phyloP scores from a whole-genome alignment of 2,113 vertebrate genomes.

The Etia nguti region DNA sequence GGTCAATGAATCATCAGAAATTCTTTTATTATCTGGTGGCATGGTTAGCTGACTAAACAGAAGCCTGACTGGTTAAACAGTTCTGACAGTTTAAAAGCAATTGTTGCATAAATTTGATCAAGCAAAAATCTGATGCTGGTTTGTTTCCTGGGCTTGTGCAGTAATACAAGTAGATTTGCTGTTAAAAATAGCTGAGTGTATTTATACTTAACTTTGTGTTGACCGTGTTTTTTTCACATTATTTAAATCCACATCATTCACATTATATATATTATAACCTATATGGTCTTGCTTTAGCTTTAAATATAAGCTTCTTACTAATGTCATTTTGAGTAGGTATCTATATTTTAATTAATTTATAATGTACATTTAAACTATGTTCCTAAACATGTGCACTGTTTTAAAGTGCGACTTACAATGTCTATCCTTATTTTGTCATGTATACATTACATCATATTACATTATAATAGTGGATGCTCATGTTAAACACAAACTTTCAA shows the following conservation, averaged over 20 bases:
- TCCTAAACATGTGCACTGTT: neutral
- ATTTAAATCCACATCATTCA: neutral
- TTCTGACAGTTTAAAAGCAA: neutral
- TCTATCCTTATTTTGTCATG: neutral
- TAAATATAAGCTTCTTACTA: neutral
- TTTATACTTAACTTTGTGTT: neutral
- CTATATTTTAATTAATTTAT: neutral
- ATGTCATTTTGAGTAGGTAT: neutral
- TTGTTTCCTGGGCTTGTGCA: neutral
- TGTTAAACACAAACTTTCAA: neutral
- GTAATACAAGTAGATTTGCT: neutral
- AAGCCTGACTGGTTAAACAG: neutral
- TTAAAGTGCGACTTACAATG: neutral
- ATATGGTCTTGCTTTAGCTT: neutral
- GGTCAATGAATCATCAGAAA: neutral
- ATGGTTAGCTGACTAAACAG: neutral
- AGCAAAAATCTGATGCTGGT: neutral
- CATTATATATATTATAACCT: neutral
- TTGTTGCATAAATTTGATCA: neutral
- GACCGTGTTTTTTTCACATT: neutral
- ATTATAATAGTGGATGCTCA: neutral
- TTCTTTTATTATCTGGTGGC: neutral
- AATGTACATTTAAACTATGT: neutral
- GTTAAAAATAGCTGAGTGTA: neutral
- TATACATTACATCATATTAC: neutral